These are phyloP conservation scores for Hyperoplus immaculatus DNA, from an alignment of 2,797 vertebrate genomes.

Conservation along the genomic window DNA sequence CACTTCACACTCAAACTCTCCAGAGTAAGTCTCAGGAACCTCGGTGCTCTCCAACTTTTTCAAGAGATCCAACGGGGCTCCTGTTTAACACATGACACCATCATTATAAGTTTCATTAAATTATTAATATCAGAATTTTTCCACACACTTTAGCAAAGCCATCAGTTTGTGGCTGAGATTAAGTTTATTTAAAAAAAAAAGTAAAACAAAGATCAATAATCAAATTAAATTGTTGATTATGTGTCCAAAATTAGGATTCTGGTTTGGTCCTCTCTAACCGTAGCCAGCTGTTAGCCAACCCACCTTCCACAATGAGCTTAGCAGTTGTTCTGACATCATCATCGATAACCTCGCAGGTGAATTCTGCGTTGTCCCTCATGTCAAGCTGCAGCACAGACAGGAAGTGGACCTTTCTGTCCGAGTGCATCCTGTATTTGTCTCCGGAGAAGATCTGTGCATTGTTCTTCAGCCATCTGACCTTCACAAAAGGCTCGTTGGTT, in stretches of 20 bases:
- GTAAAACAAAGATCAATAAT: too few species aligned
- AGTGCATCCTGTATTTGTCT: slow-evolving; percentile 98
- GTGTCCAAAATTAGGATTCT: too few species aligned
- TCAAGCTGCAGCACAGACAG: slow-evolving; percentile 91
- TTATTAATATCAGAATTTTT: too few species aligned
- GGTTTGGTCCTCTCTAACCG: not conserved
- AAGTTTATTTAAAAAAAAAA: not conserved
- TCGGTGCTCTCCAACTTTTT: slow-evolving; percentile 93
- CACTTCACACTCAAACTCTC: slow-evolving; percentile 92
- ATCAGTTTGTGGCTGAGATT: not conserved
- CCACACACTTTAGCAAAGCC: not conserved
- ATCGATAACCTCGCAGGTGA: slow-evolving; percentile 89
- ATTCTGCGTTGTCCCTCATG: slow-evolving; percentile 91
- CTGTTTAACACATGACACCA: slow-evolving; percentile 75
- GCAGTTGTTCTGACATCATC: slow-evolving; percentile 91
- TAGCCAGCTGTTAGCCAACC: not conserved
- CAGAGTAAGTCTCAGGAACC: slow-evolving; percentile 93
- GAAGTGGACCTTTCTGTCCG: slow-evolving; percentile 97
- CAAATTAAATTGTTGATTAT: not conserved
- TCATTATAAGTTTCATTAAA: too few species aligned
- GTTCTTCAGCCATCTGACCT: slow-evolving; percentile 97
- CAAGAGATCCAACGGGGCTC: slow-evolving; percentile 91
- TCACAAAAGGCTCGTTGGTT: slow-evolving; percentile 98
- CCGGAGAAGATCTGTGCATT: slow-evolving; percentile 91
- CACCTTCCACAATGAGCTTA: slow-evolving; percentile 94